A percentile compares a stretch with the other conserved stretches of the same genome.
Evolutionary conservation across 2,888 invertebrate species (phyloP).

Genomic region (Morpho achilles): DNA sequence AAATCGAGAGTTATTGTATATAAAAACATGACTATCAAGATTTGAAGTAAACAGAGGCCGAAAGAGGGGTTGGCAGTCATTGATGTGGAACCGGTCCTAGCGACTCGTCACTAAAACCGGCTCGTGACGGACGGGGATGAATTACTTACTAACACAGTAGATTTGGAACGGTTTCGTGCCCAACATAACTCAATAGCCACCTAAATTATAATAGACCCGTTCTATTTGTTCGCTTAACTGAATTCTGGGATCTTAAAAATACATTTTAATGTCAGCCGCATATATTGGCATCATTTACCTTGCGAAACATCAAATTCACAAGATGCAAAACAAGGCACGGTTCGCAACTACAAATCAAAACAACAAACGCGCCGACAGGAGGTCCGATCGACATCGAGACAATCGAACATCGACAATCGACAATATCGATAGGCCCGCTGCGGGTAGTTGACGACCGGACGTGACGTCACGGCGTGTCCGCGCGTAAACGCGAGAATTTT

Average conservation of each 20-base stretch:
- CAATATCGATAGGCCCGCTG: constrained; percentile 44
- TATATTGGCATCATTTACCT: constrained; percentile 19
- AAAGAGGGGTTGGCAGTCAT: constrained; percentile 67
- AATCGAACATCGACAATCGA: constrained; percentile 52
- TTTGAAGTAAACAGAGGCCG: constrained; percentile 50
- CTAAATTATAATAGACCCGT: constrained; percentile 4
- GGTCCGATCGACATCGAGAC: constrained; percentile 63
- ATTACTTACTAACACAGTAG: constrained; percentile 55
- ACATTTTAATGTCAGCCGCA: constrained; percentile 6
- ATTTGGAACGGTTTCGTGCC: constrained; percentile 45
- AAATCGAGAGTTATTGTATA: constrained; percentile 61
- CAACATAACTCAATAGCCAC: constrained; percentile 24
- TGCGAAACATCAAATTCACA: constrained; percentile 29
- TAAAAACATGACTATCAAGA: constrained; percentile 47
- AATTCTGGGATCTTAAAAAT: not conserved
- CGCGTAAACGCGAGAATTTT: constrained; percentile 73
- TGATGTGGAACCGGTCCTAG: constrained; percentile 71
- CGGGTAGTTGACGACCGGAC: constrained; percentile 56
- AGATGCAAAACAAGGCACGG: constrained; percentile 52
- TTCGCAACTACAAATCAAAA: constrained; percentile 67
- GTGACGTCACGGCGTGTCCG: constrained; percentile 64
- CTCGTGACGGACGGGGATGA: constrained; percentile 67
- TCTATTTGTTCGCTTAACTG: too few species aligned
- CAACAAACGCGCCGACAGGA: constrained; percentile 71
- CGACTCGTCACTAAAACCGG: constrained; percentile 57